Conservation (phyloP, 2,888 invertebrate genomes). For the Athalia cordata region DNA sequence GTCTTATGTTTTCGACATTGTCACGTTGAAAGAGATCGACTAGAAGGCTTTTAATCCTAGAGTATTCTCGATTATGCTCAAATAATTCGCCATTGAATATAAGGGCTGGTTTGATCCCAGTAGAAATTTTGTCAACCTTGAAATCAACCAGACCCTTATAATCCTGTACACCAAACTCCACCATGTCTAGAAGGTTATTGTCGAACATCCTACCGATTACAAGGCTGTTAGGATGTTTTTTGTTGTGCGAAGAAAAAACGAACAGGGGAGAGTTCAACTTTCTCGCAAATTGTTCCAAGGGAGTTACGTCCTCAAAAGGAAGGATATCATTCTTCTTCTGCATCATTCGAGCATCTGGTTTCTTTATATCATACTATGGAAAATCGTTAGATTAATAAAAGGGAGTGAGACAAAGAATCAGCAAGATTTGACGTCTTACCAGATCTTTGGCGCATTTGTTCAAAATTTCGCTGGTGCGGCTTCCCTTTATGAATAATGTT, state of each 20-base stretch:
- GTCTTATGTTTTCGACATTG: slow-evolving; percentile 84
- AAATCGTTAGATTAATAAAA: slow-evolving; percentile 5
- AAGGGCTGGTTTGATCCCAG: slow-evolving; percentile 93
- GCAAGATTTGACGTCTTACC: slow-evolving; percentile 70
- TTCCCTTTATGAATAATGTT: slow-evolving; percentile 89
- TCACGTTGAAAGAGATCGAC: slow-evolving; percentile 95
- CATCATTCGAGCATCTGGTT: slow-evolving; percentile 86
- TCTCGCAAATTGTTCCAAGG: slow-evolving; percentile 84
- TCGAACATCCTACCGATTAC: slow-evolving; percentile 93
- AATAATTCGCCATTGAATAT: slow-evolving; percentile 95
- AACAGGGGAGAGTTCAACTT: slow-evolving; percentile 94
- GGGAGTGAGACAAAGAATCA: background rate
- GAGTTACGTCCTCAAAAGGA: slow-evolving; percentile 93
- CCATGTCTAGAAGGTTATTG: slow-evolving; percentile 94
- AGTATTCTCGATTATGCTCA: slow-evolving; percentile 87
- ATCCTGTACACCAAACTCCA: slow-evolving; percentile 93
- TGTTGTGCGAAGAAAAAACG: slow-evolving; percentile 92
- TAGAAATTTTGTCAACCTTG: slow-evolving; percentile 83
- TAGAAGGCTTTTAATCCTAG: slow-evolving; percentile 90
- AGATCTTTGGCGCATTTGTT: slow-evolving; percentile 89
- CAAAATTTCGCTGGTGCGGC: slow-evolving; percentile 84
- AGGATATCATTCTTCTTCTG: slow-evolving; percentile 90
- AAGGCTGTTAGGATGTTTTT: slow-evolving; percentile 95
- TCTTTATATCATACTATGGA: slow-evolving; percentile 84
- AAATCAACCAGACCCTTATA: slow-evolving; percentile 89